Percentiles rank a stretch among this genome's conserved stretches.
phyloP scores from a whole-genome alignment of 2,888 invertebrate species.

The Patella caerulea region DNA sequence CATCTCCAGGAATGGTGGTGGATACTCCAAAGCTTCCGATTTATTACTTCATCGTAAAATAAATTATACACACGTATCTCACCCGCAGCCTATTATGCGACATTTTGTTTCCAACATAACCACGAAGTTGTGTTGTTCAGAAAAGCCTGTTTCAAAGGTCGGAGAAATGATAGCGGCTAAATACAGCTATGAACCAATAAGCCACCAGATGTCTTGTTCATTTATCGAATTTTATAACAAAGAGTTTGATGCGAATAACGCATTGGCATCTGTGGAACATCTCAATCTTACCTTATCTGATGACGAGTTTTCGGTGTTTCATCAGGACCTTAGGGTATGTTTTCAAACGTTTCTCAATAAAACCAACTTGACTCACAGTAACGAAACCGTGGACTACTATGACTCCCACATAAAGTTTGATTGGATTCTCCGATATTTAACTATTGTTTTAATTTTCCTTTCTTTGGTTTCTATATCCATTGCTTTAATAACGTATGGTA shows the following conservation, averaged over 20 bases:
- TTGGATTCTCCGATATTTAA: constrained; percentile 17
- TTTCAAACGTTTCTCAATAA: neutral
- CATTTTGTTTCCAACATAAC: neutral
- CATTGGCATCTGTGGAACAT: neutral
- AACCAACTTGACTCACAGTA: neutral
- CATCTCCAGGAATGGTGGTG: neutral
- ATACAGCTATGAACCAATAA: neutral
- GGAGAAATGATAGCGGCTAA: neutral
- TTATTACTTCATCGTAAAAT: no score
- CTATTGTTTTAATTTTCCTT: constrained; percentile 25
- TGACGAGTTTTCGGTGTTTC: neutral
- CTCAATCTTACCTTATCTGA: neutral
- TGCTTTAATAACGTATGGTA: constrained; percentile 37
- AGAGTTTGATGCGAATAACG: neutral
- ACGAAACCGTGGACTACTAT: neutral
- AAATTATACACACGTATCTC: no score
- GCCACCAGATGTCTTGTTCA: neutral
- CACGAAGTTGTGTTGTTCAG: neutral
- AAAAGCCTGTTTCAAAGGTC: neutral
- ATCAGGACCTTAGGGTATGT: neutral
- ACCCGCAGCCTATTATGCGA: neutral
- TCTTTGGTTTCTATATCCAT: constrained; percentile 35
- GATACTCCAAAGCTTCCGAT: no score
- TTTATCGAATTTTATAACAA: neutral
- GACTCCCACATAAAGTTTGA: neutral